Percentiles rank a stretch among this genome's conserved stretches.
These are phyloP conservation scores for Nyctibius grandis DNA, from an alignment of 2,797 vertebrate species.

Conservation along the genomic window DNA sequence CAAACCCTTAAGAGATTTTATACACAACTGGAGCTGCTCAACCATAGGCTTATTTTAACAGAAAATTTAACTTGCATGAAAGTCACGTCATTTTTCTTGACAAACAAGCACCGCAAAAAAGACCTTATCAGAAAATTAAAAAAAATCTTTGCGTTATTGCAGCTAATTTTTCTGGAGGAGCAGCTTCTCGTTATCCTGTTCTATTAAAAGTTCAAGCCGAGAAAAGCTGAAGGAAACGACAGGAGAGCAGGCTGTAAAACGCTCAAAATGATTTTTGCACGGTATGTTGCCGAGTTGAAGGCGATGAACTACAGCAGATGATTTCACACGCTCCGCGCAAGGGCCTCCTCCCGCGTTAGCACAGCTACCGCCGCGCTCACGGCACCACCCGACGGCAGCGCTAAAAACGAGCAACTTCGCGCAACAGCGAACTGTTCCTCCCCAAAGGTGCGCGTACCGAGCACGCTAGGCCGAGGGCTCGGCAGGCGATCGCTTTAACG, in stretches of 20 bases:
- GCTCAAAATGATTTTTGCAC: rapidly evolving
- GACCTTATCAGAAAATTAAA: neutral
- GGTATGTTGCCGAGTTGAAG: neutral
- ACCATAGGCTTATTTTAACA: rapidly evolving
- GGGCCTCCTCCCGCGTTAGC: neutral
- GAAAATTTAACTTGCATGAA: neutral
- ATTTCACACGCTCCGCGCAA: neutral
- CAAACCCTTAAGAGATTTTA: neutral
- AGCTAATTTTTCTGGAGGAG: neutral
- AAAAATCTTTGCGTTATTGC: rapidly evolving
- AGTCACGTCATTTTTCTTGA: rapidly evolving
- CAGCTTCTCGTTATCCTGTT: neutral
- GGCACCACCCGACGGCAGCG: neutral
- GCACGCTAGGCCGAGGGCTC: neutral
- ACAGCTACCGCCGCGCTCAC: neutral
- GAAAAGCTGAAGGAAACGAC: neutral
- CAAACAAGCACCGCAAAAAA: rapidly evolving
- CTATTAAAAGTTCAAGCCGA: neutral
- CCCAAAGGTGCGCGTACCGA: rapidly evolving
- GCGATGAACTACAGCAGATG: rapidly evolving
- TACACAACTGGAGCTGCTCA: neutral
- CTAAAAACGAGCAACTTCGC: neutral
- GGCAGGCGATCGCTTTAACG: rapidly evolving
- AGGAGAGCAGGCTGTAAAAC: neutral
- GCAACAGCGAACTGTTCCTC: rapidly evolving